A percentile compares a stretch with the other conserved stretches of the same genome.
Conservation (phyloP, 1,140 invertebrate species). For the Armadillidium nasatum region DNA sequence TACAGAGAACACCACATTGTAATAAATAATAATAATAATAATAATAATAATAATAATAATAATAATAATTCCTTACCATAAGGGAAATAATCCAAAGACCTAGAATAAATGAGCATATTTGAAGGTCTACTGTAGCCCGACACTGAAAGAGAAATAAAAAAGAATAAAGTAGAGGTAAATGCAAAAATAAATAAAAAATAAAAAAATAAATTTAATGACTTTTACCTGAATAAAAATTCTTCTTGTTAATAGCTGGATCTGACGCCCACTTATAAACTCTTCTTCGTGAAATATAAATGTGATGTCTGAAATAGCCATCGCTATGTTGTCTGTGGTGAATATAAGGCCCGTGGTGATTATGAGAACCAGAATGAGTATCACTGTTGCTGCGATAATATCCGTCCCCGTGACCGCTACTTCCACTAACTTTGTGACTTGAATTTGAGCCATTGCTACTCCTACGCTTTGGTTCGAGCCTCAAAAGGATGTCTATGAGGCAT, state of each 20-base stretch:
- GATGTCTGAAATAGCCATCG: conserved; percentile 28
- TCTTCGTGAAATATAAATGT: conserved; percentile 26
- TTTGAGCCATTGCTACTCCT: conserved; percentile 35
- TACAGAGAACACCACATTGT: too few species aligned
- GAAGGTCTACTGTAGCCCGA: background rate
- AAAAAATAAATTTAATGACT: background rate
- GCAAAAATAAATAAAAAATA: background rate
- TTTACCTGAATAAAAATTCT: background rate
- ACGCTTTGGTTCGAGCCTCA: conserved; percentile 35
- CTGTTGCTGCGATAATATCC: conserved; percentile 16
- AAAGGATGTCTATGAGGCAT: background rate
- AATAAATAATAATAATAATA: too few species aligned
- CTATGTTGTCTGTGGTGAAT: conserved; percentile 6
- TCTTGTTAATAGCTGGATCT: background rate
- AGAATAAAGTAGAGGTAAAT: background rate
- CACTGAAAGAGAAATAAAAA: background rate
- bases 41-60: too few species aligned
- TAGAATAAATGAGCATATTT: background rate
- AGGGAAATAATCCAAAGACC: background rate
- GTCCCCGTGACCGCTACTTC: conserved; percentile 26
- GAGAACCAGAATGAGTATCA: conserved; percentile 27
- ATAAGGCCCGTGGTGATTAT: conserved; percentile 33
- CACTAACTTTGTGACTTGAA: conserved; percentile 29
- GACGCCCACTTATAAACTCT: background rate
- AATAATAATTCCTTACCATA: background rate